Percentiles rank a stretch among this genome's conserved stretches.
Conservation (phyloP, 2,113 vertebrate genomes). For the Gadus macrocephalus region DNA sequence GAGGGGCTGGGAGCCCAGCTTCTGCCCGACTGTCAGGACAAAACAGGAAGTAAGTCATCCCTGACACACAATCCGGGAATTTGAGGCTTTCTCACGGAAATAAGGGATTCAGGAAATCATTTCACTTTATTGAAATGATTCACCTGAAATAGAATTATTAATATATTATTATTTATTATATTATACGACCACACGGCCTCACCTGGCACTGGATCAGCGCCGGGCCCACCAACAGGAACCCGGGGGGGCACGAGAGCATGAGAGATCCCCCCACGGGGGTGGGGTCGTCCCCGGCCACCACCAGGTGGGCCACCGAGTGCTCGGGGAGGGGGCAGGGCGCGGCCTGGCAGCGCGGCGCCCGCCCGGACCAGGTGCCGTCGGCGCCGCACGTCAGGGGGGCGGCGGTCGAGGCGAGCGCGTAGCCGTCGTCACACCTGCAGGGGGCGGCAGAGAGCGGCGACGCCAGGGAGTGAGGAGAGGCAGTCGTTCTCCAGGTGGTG, state of each 20-base stretch:
- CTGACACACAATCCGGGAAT: too few relatives aligned
- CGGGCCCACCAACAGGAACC: slow-evolving; percentile 78
- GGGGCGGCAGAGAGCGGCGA: neutral
- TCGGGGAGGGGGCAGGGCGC: slow-evolving; percentile 79
- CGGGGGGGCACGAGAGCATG: slow-evolving; percentile 79
- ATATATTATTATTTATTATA: too few relatives aligned
- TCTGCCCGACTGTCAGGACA: slow-evolving; percentile 74
- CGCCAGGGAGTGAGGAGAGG: neutral
- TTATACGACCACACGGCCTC: slow-evolving; percentile 16
- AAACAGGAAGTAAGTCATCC: neutral
- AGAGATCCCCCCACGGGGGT: slow-evolving; percentile 76
- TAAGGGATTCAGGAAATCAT: too few relatives aligned
- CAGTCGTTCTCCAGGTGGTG: too few relatives aligned
- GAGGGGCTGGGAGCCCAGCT: slow-evolving; percentile 83
- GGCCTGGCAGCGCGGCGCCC: slow-evolving; percentile 77
- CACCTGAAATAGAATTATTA: too few relatives aligned
- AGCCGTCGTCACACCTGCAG: slow-evolving; percentile 89
- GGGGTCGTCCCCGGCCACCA: slow-evolving; percentile 71
- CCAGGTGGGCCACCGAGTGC: slow-evolving; percentile 59
- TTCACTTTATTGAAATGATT: too few relatives aligned
- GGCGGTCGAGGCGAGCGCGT: slow-evolving; percentile 66
- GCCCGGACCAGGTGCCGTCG: slow-evolving; percentile 85
- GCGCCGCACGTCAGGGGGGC: slow-evolving; percentile 78
- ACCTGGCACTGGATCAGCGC: slow-evolving; percentile 82
- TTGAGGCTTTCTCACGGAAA: too few relatives aligned